Evolutionary conservation across 1,140 invertebrate genomes (phyloP), one percentile per base, ranked within the genome.

Genomic region (Drosophila orena): DNA sequence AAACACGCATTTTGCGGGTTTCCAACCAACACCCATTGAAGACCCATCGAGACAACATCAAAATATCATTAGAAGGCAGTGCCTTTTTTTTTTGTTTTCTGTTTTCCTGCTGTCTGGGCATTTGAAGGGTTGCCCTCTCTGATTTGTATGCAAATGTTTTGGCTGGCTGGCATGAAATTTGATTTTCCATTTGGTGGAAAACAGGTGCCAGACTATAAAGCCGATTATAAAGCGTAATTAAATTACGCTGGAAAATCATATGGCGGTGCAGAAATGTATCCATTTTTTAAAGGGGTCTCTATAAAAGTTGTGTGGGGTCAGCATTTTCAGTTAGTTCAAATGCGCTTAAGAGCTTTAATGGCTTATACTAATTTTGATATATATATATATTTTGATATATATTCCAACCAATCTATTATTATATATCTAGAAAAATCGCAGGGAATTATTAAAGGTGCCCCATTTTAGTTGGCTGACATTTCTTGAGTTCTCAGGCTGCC

Each of bases 1-100:
- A 91, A 91, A 90, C 90, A 91, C 90, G 89, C 89, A 91, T 85
- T 91, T 91, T 91, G 89, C 85, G 90, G 89, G 89, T 91, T 91
- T 91, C 89, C 78, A 76, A 58, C 81, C 7, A 79, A 61, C 80
- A 65, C 50, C 81, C 81, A 85, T 85, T 65, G 81, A 70, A 83
- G 84, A 79, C 76, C 84, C 62, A 83, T 77, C 79, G 83, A 86
- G 84, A 89, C 83, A 88, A 89, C 84, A 88, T 88, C 83, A 89
- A 88, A 88, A 88, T 84, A 88, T 72, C 84, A 88, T 88, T 89
- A 88, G 79, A 83, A 62, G 68, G 57, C 68, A 60, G 43, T 62
- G 55, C 50, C 54, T 57, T 79, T 60, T 46, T 24, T 24, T 24
- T 24, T 24, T 0, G 24, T 4, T 24, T 24, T 57, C 15, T n/a